Evolutionary conservation across 2,113 vertebrate genomes (phyloP).

Genomic region (Sciurus niger): DNA sequence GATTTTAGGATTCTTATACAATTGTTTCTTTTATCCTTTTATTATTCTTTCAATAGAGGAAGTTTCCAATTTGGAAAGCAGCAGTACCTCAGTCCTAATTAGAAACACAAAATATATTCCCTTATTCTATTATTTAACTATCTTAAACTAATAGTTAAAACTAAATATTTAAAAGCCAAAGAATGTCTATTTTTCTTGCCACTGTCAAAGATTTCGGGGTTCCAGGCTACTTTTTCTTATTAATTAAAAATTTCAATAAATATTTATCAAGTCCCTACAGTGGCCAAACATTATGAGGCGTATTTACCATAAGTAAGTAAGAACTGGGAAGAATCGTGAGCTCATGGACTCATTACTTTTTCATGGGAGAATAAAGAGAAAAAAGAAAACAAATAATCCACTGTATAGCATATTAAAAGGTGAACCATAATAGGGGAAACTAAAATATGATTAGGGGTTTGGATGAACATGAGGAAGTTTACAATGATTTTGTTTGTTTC

Average conservation of each 20-base stretch:
- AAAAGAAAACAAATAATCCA: neutral
- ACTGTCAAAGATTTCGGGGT: neutral
- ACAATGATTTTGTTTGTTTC: no score
- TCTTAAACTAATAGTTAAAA: slow-evolving; percentile 30
- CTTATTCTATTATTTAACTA: neutral
- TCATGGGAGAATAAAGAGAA: neutral
- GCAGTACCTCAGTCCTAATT: neutral
- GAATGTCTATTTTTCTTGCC: neutral
- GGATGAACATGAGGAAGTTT: fast-evolving
- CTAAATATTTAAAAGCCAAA: neutral
- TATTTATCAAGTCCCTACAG: neutral
- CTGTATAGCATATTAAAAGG: neutral
- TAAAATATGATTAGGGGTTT: neutral
- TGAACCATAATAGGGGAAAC: neutral
- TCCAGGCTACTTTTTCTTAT: neutral
- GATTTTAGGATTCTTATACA: neutral
- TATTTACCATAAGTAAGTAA: neutral
- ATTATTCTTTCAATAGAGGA: neutral
- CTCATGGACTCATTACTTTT: neutral
- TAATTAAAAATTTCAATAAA: neutral
- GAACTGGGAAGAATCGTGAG: neutral
- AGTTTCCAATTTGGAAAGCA: neutral
- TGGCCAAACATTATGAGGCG: neutral
- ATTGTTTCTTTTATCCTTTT: neutral
- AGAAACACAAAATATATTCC: neutral